A percentile compares a stretch with the other conserved stretches of the same genome.
phyloP scores from a whole-genome alignment of 2,888 invertebrate genomes.

The Aphidius colemani region DNA sequence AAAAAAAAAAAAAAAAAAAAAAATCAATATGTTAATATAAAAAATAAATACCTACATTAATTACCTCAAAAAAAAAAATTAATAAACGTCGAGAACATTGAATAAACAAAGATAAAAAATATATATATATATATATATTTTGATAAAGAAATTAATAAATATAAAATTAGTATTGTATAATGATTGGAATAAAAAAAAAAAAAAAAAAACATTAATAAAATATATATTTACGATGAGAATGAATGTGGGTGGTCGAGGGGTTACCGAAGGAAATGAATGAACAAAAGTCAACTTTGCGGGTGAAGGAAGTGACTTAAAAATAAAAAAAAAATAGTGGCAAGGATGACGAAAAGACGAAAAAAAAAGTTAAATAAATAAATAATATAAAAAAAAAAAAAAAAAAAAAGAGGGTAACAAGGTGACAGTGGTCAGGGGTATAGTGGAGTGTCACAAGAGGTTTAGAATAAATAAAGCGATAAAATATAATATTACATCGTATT shows the following conservation, averaged over 20 bases:
- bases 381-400: conserved; percentile 24
- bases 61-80: no score
- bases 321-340: conserved; percentile 8
- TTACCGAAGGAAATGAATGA: conserved; percentile 15
- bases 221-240: no score
- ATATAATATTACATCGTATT: conserved; percentile 59
- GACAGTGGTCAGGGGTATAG: conserved; percentile 25
- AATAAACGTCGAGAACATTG: no score
- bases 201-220: no score
- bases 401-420: conserved; percentile 27
- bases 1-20: neutral
- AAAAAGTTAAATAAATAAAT: conserved; percentile 28
- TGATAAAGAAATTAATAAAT: no score
- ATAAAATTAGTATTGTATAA: no score
- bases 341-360: conserved; percentile 2
- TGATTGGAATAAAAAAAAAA: no score
- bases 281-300: conserved; percentile 31
- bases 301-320: conserved; percentile 17
- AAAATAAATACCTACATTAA: no score
- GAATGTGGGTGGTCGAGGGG: neutral
- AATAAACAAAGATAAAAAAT: no score
- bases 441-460: conserved; percentile 48
- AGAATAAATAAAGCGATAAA: conserved; percentile 60
- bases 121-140: no score
- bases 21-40: no score